Base-by-base conservation (phyloP, 2,797 vertebrate species). In the Hemibagrus guttatus region DNA sequence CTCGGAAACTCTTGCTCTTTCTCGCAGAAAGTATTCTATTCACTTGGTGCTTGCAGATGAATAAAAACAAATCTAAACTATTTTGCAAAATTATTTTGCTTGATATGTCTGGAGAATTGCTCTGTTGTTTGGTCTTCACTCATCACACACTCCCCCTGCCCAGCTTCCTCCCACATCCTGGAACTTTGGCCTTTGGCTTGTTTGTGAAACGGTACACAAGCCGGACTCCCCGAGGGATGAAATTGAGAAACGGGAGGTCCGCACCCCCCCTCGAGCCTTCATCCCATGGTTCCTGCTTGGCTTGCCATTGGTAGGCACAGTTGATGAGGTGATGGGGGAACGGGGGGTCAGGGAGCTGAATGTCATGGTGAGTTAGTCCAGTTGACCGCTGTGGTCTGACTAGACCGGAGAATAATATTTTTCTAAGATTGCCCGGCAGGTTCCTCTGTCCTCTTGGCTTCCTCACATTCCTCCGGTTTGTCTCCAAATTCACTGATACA, bases 331-430 rank as follows among this genome's bases (percentile, higher is more conserved):
- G 64, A 12, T 71, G 66, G 42, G 80, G 82, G 72, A 84, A 31
- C 35, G 28, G 81, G 46, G 66, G 42, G 81, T 89, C 84, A 90
- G 87, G 84, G 87, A 90, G 89, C 91, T 85, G 82, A 90, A 89
- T 95, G 95, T 95, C 94, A 96, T 88, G 88, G 91, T 94, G 95
- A 95, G 93, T 96, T 95, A 94, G 93, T 92, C 93, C 94, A 95
- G 94, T 90, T 89, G 91, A 90, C 90, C 90, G 90, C 90, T 90
- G 89, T 93, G 89, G 89, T 92, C 91, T 87, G 94, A 93, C 95
- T 92, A 96, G 95, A 96, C 95, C 87, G 92, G 91, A 93, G 93
- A 94, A 95, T 93, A 95, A 96, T 96, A 95, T 95, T 96, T 94
- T 93, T 93, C 88, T 92, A 93, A 96, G 95, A 95, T 96, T 95